These are phyloP conservation scores for Pteronotus mesoamericanus DNA, from an alignment of 2,797 vertebrate genomes.

Conservation along the genomic window DNA sequence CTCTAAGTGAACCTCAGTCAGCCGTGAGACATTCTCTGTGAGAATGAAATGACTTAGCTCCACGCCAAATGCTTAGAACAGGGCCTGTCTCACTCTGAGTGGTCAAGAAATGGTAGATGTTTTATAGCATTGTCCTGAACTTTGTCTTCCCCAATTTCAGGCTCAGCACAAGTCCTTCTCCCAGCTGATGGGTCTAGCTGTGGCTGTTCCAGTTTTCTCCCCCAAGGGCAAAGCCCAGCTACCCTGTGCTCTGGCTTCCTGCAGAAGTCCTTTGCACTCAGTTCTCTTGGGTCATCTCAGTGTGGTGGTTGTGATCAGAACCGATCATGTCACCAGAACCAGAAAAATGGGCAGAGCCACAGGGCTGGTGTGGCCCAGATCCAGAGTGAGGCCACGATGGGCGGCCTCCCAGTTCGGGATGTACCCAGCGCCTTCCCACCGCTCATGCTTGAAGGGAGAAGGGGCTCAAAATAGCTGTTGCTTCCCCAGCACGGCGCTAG, in stretches of 20 bases:
- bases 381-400: slow-evolving; percentile 23
- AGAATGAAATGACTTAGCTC: not conserved
- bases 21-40: too few relatives aligned
- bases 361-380: slow-evolving; percentile 34
- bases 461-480: slow-evolving; percentile 74
- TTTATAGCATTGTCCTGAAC: not conserved
- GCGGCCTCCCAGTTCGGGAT: not conserved
- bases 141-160: not conserved
- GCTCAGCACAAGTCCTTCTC: not conserved
- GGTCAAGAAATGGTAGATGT: not conserved
- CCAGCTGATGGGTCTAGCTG: not conserved
- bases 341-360: not conserved
- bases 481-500: slow-evolving; percentile 73
- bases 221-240: not conserved
- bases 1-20: not conserved
- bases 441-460: slow-evolving; percentile 71
- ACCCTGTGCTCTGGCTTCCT: not conserved
- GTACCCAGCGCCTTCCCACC: slow-evolving; percentile 69
- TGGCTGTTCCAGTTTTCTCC: not conserved
- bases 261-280: not conserved
- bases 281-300: not conserved
- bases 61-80: not conserved
- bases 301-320: not conserved
- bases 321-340: not conserved
- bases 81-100: not conserved